Evolutionary conservation across 2,888 invertebrate species (phyloP).

Genomic region (Diadegma fenestrale): DNA sequence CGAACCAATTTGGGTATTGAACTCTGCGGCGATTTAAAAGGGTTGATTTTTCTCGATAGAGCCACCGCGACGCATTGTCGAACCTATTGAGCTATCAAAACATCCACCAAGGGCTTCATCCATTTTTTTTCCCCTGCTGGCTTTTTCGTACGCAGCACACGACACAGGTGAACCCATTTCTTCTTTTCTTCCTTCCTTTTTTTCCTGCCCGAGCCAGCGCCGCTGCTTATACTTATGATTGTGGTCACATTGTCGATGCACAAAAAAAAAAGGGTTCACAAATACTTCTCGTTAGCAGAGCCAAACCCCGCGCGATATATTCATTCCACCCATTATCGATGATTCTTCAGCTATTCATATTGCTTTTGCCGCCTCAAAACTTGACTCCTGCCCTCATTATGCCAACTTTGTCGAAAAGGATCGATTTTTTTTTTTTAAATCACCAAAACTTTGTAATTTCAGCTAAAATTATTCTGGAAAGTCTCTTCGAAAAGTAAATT

Average conservation of each 20-base stretch:
- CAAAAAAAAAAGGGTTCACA: slow-evolving; percentile 68
- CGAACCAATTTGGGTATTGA: slow-evolving; percentile 84
- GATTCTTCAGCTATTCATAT: slow-evolving; percentile 60
- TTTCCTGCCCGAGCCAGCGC: neutral
- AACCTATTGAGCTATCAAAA: slow-evolving; percentile 84
- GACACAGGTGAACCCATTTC: slow-evolving; percentile 76
- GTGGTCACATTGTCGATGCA: slow-evolving; percentile 64
- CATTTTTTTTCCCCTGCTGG: slow-evolving; percentile 56
- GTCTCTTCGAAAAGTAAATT: too few relatives aligned
- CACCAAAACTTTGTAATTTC: too few relatives aligned
- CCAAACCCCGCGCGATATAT: slow-evolving; percentile 10
- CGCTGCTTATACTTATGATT: slow-evolving; percentile 36
- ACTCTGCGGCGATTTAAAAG: slow-evolving; percentile 81
- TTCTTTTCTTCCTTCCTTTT: slow-evolving; percentile 4
- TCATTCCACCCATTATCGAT: slow-evolving; percentile 62
- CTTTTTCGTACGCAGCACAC: slow-evolving; percentile 14
- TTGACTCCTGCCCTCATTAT: neutral
- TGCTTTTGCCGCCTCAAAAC: slow-evolving; percentile 2
- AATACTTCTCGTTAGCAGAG: slow-evolving; percentile 66
- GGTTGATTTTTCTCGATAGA: slow-evolving; percentile 69
- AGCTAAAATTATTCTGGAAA: too few relatives aligned
- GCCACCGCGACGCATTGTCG: slow-evolving; percentile 75
- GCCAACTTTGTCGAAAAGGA: neutral
- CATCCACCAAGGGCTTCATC: slow-evolving; percentile 80
- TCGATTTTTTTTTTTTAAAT: too few relatives aligned